These are phyloP conservation scores for Sminthurides aquaticus DNA, from an alignment of 2,888 invertebrate species.

Conservation along the genomic window DNA sequence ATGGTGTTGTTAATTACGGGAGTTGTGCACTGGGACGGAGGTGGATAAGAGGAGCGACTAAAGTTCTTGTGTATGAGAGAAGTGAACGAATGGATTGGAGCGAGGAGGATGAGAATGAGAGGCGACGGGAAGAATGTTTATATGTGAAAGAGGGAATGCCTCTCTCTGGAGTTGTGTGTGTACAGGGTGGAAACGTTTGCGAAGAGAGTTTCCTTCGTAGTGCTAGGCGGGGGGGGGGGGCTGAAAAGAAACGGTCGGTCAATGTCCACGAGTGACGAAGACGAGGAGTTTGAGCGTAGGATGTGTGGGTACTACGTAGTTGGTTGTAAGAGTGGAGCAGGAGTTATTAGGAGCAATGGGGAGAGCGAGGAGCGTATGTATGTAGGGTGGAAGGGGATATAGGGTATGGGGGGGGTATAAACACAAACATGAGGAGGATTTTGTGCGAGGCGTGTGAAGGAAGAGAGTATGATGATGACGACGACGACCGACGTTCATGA, in stretches of 20 bases:
- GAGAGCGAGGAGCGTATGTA: neutral
- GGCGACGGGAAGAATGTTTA: neutral
- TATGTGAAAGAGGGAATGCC: neutral
- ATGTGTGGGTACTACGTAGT: neutral
- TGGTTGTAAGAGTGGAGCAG: no score
- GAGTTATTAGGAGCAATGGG: neutral
- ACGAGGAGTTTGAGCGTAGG: no score
- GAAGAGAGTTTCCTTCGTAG: no score
- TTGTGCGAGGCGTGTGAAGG: no score
- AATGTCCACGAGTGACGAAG: constrained; percentile 8
- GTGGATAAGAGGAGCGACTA: neutral
- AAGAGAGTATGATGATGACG: no score
- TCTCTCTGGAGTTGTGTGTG: neutral
- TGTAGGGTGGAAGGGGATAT: neutral
- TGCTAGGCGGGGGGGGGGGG: neutral
- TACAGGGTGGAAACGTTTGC: neutral
- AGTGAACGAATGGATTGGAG: neutral
- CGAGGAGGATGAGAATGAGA: neutral
- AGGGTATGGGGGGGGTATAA: neutral
- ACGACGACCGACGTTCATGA: no score
- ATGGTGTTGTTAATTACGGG: constrained; percentile 23
- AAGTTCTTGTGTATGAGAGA: neutral
- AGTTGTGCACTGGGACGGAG: neutral
- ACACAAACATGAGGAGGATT: no score
- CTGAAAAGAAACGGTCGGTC: constrained; percentile 21